Evolutionary conservation across 1,140 invertebrate genomes (phyloP).

Genomic region (Coptotermes formosanus): DNA sequence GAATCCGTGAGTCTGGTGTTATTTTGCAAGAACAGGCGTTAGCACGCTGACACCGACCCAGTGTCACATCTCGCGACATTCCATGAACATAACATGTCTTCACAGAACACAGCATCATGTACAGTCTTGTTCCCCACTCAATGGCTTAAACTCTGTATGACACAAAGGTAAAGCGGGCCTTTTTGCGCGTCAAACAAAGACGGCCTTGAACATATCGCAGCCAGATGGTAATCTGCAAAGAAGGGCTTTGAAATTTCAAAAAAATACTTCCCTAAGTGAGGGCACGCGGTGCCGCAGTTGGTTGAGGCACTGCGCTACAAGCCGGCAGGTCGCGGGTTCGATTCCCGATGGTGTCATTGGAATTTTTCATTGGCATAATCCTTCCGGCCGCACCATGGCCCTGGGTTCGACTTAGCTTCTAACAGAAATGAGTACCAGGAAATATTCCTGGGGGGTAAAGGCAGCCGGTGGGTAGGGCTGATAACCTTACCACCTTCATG

Average conservation of each 20-base stretch:
- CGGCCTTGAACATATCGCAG: neutral
- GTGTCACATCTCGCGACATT: neutral
- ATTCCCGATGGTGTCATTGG: too few relatives aligned
- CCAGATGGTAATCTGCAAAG: neutral
- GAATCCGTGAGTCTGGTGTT: neutral
- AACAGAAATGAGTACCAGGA: too few relatives aligned
- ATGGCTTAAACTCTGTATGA: neutral
- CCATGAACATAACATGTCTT: neutral
- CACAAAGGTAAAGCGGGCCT: neutral
- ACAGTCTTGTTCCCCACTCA: neutral
- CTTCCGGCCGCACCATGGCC: too few relatives aligned
- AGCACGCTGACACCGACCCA: neutral
- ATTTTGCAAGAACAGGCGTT: neutral
- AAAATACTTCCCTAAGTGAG: neutral
- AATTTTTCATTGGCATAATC: too few relatives aligned
- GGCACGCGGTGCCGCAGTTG: too few relatives aligned
- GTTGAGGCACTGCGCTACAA: too few relatives aligned
- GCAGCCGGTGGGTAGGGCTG: too few relatives aligned
- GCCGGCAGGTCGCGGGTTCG: too few relatives aligned
- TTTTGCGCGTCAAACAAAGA: neutral
- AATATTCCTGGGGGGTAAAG: too few relatives aligned
- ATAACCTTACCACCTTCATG: too few relatives aligned
- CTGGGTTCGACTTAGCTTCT: too few relatives aligned
- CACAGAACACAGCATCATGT: neutral
- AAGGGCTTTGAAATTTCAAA: neutral